Conservation (phyloP, 30 jellyfish, hydroid and myxozoan species). For the Sanderia malayensis region DNA sequence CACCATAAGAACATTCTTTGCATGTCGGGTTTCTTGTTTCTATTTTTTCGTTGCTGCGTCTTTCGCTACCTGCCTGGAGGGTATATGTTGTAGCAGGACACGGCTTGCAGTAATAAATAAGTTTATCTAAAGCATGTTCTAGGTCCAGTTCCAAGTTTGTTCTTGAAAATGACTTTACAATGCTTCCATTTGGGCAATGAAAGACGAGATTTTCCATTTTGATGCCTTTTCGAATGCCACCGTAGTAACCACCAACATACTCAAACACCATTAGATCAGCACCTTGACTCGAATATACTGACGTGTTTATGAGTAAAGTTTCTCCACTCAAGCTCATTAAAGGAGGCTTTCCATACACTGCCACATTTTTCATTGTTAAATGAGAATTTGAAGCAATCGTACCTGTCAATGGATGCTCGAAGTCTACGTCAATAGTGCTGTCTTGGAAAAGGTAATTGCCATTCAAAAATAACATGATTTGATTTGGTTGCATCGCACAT, state of each 20-base stretch:
- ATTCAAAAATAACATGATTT: neutral
- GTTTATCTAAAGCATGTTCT: neutral
- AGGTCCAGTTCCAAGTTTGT: neutral
- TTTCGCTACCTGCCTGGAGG: neutral
- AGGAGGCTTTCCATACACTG: neutral
- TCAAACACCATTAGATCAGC: no score
- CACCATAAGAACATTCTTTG: conserved; percentile 27
- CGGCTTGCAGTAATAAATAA: neutral
- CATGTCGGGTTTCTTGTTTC: conserved; percentile 9
- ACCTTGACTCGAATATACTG: neutral
- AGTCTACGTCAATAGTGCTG: neutral
- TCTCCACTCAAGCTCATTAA: neutral
- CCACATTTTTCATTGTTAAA: neutral
- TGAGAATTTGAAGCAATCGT: neutral
- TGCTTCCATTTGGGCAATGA: neutral
- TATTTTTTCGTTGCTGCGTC: neutral
- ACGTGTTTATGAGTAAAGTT: neutral
- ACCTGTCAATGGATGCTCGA: neutral
- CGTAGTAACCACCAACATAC: neutral
- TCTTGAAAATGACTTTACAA: no score
- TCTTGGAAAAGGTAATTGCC: neutral
- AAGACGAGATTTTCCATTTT: neutral
- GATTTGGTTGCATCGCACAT: no score
- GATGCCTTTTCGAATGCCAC: neutral
- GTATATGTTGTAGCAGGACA: neutral